A percentile compares a stretch with the other conserved stretches of the same genome.
These are phyloP conservation scores for Orchestia grillus DNA, from an alignment of 1,140 invertebrate species.

Conservation along the genomic window DNA sequence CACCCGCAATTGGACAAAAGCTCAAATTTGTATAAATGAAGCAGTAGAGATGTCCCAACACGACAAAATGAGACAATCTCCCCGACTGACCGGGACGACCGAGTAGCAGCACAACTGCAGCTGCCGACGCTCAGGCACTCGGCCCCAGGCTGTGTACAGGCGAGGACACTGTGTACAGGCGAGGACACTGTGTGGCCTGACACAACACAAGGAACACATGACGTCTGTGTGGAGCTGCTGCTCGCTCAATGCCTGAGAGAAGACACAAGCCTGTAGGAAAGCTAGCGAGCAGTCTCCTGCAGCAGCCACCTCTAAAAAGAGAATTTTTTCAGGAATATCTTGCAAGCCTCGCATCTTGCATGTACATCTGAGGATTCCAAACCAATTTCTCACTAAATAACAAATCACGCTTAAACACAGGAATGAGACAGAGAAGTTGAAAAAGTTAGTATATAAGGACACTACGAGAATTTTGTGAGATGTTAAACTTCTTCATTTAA, in stretches of 20 bases:
- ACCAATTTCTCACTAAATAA: neutral
- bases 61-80: too few species aligned
- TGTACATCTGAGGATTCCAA: neutral
- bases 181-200: too few species aligned
- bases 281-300: neutral
- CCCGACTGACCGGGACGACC: too few species aligned
- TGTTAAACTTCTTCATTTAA: neutral
- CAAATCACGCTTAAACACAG: neutral
- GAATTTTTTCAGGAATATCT: neutral
- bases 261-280: neutral
- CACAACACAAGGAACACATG: too few species aligned
- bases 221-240: too few species aligned
- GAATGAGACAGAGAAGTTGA: neutral
- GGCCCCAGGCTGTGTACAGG: too few species aligned
- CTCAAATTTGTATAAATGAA: too few species aligned
- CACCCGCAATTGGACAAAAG: too few species aligned
- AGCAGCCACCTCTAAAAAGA: neutral
- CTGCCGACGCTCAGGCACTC: too few species aligned
- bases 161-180: neutral
- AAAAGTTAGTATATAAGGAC: neutral
- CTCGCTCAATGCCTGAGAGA: neutral
- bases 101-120: too few species aligned
- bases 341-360: neutral
- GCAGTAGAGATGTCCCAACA: too few species aligned
- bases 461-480: neutral